Conservation (phyloP, 2,797 vertebrate species). For the Hybognathus amarus region DNA sequence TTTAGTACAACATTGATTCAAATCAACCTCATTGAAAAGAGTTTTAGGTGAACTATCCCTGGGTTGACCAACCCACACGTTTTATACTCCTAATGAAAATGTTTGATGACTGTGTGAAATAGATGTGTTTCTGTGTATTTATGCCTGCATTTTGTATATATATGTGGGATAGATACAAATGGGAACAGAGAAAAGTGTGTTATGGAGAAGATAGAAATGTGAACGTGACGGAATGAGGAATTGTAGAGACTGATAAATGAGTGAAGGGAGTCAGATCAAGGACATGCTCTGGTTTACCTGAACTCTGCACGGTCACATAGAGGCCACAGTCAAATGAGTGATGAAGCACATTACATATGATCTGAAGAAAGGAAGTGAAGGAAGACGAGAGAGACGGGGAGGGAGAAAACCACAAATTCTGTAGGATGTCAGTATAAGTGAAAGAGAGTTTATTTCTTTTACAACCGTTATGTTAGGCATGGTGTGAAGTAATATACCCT, state of each 20-base stretch:
- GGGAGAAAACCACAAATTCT: conserved; percentile 33
- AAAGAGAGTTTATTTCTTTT: not conserved
- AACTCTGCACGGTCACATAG: conserved; percentile 54
- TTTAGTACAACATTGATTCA: not conserved
- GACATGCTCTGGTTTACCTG: conserved; percentile 57
- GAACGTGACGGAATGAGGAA: conserved; percentile 3
- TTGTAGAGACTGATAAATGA: conserved; percentile 50
- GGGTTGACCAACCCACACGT: not conserved
- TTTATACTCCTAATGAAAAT: not conserved
- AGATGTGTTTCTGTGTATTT: not conserved
- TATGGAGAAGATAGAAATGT: conserved; percentile 6
- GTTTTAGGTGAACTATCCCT: not conserved
- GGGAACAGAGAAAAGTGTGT: conserved; percentile 11
- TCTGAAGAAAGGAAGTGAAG: conserved; percentile 36
- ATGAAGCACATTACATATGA: conserved; percentile 54
- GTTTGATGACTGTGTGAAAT: not conserved
- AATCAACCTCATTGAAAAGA: not conserved
- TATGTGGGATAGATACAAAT: conserved; percentile 1
- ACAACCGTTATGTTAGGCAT: not conserved
- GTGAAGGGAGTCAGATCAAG: conserved; percentile 54
- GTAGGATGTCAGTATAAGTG: conserved; percentile 1
- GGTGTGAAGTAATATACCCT: not conserved
- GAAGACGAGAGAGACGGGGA: conserved; percentile 20
- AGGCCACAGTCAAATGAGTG: conserved; percentile 49
- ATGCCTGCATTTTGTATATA: not conserved